Evolutionary conservation across 2,113 vertebrate species (phyloP), one percentile per base, ranked within the genome.

Genomic region (Tetrax tetrax): DNA sequence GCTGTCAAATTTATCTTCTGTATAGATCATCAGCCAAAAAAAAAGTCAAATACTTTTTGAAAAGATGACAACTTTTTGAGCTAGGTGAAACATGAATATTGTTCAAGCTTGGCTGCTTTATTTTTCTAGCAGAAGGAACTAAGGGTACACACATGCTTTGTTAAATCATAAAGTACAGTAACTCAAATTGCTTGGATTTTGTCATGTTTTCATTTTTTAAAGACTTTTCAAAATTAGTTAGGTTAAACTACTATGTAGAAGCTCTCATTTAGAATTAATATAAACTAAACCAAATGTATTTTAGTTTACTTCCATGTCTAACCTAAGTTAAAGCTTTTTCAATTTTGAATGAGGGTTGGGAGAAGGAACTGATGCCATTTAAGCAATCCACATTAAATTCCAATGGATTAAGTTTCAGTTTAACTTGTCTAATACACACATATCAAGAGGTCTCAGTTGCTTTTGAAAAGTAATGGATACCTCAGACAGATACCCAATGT

Each of bases 1-100:
- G 54, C 63, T 96, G 83, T 89, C 95, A 97, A 96, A 92, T 97
- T 98, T 96, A 95, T 97, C 95, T 96, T 97, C 93, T 95, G 87
- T 95, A 95, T 91, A 92, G 93, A 94, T 96, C 95, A 97, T 96
- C 97, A 95, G 29, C 88, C 90, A 97, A 94, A 19, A 83, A 77
- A 83, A 69, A 69, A 77, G 78, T 74, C 96, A 97, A 94, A 95
- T 66, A 57, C 48, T 90, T 97, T 97, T 93, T 31, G 38, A 15
- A 54, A 85, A 79, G 77, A 76, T 61, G 12, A 1, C 35, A 69
- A 38, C 4, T 45, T 86, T 89, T 66, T 65, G 53, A 91, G 43
- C 35, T 60, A 68, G 27, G 16, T 64, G 70, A 76, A 79, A 12
- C 43, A 60, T 14, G 23, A 63, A 71, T 21, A 24, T 50, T 43